A percentile compares a stretch with the other conserved stretches of the same genome.
Evolutionary conservation across 2,888 invertebrate genomes (phyloP).

Genomic region (Leptura quadrifasciata): DNA sequence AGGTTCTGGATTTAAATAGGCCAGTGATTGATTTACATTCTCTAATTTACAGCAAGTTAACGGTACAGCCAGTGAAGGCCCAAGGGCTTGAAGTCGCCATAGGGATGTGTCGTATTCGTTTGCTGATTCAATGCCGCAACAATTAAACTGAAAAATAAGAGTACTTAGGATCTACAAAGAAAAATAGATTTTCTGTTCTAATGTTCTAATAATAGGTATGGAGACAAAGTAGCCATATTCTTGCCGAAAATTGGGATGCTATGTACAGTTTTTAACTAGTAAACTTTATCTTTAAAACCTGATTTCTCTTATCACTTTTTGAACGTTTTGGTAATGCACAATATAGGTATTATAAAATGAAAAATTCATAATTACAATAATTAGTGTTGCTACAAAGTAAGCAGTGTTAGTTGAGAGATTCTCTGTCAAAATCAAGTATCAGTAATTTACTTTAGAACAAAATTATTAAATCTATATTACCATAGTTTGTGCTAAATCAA

Average conservation of each 20-base stretch:
- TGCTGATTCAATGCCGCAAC: constrained; percentile 87
- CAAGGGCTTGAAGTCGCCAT: constrained; percentile 86
- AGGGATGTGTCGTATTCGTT: constrained; percentile 88
- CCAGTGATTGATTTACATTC: constrained; percentile 75
- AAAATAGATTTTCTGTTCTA: background rate
- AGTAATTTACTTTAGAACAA: constrained; percentile 57
- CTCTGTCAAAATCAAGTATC: background rate
- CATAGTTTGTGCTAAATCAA: constrained; percentile 85
- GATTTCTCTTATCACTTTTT: too few species aligned
- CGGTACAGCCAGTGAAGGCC: constrained; percentile 75
- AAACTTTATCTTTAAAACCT: too few species aligned
- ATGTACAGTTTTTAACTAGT: too few species aligned
- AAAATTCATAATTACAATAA: too few species aligned
- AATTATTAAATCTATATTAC: constrained; percentile 63
- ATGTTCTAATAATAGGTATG: too few species aligned
- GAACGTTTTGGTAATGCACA: too few species aligned
- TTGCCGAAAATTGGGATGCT: background rate
- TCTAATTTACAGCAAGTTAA: constrained; percentile 78
- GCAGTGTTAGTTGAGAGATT: too few species aligned
- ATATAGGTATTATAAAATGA: too few species aligned
- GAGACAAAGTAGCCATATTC: background rate
- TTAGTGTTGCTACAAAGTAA: too few species aligned
- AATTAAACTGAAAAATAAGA: constrained; percentile 79
- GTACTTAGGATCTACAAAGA: background rate
- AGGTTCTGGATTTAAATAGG: constrained; percentile 86